Evolutionary conservation across 2,797 vertebrate species (phyloP).

Genomic region (Etheostoma perlongum): DNA sequence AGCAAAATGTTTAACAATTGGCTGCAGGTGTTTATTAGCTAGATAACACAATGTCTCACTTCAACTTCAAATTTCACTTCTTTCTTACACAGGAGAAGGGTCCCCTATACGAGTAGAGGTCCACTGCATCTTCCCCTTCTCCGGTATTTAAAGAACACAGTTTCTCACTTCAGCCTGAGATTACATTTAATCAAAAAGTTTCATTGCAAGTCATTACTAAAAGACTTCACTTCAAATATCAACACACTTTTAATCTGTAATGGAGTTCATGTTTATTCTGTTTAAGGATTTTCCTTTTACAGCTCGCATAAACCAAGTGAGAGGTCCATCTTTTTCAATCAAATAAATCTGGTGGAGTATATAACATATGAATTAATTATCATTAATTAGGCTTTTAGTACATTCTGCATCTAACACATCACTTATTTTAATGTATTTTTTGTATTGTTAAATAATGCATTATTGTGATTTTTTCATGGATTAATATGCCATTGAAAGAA

Average conservation of each 20-base stretch:
- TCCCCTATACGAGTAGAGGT: too few relatives aligned
- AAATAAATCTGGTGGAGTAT: constrained; percentile 1
- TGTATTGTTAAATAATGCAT: too few relatives aligned
- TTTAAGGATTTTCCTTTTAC: background rate
- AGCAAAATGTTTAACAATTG: constrained; percentile 40
- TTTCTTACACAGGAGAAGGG: too few relatives aligned
- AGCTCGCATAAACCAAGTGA: background rate
- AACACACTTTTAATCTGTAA: background rate
- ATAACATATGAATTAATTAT: background rate
- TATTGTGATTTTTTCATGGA: too few relatives aligned
- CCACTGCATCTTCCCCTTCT: too few relatives aligned
- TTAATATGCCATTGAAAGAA: too few relatives aligned
- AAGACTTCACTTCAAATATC: constrained; percentile 18
- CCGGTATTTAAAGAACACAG: constrained; percentile 27
- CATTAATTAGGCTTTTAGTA: background rate
- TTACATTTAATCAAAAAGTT: constrained; percentile 19
- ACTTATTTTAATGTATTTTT: too few relatives aligned
- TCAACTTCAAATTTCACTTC: too few relatives aligned
- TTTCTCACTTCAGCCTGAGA: constrained; percentile 22
- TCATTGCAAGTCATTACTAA: constrained; percentile 7
- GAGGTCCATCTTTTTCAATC: background rate
- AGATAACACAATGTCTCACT: constrained; percentile 1
- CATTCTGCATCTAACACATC: too few relatives aligned
- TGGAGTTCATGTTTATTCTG: constrained; percentile 7
- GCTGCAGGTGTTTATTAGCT: constrained; percentile 29